Evolutionary conservation across 2,113 vertebrate genomes (phyloP), one percentile per base, ranked within the genome.

Genomic region (Pteronura brasiliensis): DNA sequence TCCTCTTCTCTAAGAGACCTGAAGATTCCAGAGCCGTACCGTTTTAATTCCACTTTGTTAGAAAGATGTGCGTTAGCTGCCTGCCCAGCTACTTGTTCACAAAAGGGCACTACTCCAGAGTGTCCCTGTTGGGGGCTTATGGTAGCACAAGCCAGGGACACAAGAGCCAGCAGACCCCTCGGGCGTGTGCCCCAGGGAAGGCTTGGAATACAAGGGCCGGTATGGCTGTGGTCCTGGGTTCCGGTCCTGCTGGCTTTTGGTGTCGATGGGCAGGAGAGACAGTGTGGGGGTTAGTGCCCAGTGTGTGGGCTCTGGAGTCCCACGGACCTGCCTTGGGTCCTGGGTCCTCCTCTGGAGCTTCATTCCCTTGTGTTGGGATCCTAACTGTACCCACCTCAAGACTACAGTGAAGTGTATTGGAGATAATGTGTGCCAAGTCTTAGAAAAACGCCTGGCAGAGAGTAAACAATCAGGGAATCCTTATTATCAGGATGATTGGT

Each of bases 41-140:
- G 18, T 47, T 90, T 95, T 90, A 67, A 96, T 97, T 97, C 89
- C 55, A 61, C 77, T 72, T 82, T 25, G 76, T 59, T 52, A 84
- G 81, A 47, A 1, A 47, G 94, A 55, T 61, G 65, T 4, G 55
- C 65, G 61, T 23, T 91, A 91, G 93, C 71, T 84, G 42, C 63
- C 44, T 63, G 13, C 4, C 49, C 21, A 1, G 57, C 55, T 95
- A 36, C 63, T 31, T 57, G 57, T n/a, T 69, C 63, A 21, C 9
- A 42, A n/a, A 80, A 13, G 55, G 4, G 55, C 18, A 17, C 13
- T 31, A 1, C 31, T 74, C 31, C 14, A 55, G 44, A 47, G 31
- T 2, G 5, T n/a, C 79, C 52, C 5, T 0, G 4, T 49, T 82
- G 0, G 44, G 47, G 52, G 17, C 27, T 90, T 39, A 7, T 3